Percentiles rank a stretch among this genome's conserved stretches.
These are phyloP conservation scores for Mongoloraphidia duomilia DNA, from an alignment of 2,888 invertebrate genomes.

Conservation along the genomic window DNA sequence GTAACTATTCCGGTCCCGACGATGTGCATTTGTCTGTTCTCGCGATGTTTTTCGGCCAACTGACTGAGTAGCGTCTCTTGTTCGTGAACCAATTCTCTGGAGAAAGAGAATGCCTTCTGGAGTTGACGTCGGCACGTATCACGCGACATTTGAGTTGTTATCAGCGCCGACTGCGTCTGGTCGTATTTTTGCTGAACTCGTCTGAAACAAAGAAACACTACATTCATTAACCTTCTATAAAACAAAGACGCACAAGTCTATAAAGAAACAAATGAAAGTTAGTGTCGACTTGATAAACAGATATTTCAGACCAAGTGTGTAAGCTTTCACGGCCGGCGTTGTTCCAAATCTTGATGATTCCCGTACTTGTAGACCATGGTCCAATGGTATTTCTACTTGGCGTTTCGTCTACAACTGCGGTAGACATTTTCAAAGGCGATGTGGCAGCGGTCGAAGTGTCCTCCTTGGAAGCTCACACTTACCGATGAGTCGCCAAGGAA, in stretches of 20 bases:
- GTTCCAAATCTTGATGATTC: no score
- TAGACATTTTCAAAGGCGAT: no score
- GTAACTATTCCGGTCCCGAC: conserved; percentile 32
- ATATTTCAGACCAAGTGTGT: not conserved
- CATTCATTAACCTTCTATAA: no score
- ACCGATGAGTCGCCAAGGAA: no score
- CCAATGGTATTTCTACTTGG: no score
- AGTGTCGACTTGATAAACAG: not conserved
- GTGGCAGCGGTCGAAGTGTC: no score
- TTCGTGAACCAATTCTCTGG: conserved; percentile 35
- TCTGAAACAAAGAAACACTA: conserved; percentile 19
- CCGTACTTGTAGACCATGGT: no score
- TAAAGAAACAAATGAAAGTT: conserved; percentile 2
- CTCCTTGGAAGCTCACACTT: no score
- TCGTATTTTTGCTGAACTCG: conserved; percentile 31
- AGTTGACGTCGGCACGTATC: conserved; percentile 36
- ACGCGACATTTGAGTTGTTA: conserved; percentile 33
- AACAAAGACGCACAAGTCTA: not conserved
- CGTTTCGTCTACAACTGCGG: no score
- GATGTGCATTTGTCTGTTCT: conserved; percentile 25
- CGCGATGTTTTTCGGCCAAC: conserved; percentile 13
- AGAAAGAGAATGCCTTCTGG: conserved; percentile 35
- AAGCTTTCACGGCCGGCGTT: no score
- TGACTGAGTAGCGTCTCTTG: conserved; percentile 33
- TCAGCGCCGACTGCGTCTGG: conserved; percentile 30